Evolutionary conservation across 2,113 vertebrate genomes (phyloP).

Genomic region (Sisor rabdophorus): DNA sequence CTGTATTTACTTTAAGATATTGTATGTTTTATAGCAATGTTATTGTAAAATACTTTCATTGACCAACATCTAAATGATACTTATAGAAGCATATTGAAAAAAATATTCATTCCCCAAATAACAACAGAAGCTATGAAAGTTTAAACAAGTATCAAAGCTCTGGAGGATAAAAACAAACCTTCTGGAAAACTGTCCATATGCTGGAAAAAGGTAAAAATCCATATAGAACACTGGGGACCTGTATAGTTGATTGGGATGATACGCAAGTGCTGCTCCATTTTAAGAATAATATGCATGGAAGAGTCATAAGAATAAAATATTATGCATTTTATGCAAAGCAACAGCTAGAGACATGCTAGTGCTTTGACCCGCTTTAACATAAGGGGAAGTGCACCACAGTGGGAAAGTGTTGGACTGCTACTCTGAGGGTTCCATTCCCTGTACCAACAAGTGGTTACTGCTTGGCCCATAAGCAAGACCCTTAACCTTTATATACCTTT

Average conservation of each 20-base stretch:
- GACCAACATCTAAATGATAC: too few species aligned
- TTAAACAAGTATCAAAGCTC: too few species aligned
- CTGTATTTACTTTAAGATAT: too few species aligned
- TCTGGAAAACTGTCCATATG: background rate
- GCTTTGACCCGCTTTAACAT: background rate
- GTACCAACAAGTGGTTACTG: too few species aligned
- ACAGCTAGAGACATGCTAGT: background rate
- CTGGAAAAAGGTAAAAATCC: background rate
- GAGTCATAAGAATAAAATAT: slow-evolving; percentile 12
- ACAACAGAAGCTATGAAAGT: background rate
- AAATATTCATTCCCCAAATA: background rate
- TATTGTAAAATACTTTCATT: too few species aligned
- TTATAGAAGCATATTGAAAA: background rate
- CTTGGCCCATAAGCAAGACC: too few species aligned
- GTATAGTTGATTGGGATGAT: background rate
- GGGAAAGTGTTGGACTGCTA: too few species aligned
- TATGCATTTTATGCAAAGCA: background rate
- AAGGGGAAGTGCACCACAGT: too few species aligned
- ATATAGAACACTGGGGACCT: background rate
- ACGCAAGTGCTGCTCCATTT: background rate
- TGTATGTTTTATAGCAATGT: too few species aligned
- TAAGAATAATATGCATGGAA: background rate
- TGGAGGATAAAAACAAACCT: background rate
- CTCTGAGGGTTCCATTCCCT: too few species aligned
- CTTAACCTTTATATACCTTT: too few species aligned